These are phyloP conservation scores for Lithobates pipiens DNA, from an alignment of 2,797 vertebrate species.

Conservation along the genomic window DNA sequence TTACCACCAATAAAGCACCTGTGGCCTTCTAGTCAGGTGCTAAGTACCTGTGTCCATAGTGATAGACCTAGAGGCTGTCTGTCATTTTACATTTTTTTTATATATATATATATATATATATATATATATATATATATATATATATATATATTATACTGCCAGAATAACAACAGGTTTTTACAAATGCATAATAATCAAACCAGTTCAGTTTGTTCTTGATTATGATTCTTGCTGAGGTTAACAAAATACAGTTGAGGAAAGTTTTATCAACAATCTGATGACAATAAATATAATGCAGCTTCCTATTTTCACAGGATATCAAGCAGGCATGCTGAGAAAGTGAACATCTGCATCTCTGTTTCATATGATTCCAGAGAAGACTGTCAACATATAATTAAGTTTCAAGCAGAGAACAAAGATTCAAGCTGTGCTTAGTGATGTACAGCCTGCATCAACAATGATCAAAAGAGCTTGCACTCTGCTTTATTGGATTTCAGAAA, in stretches of 20 bases:
- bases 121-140: too few relatives aligned
- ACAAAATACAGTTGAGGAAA: conserved; percentile 55
- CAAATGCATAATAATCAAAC: conserved; percentile 36
- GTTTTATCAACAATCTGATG: conserved; percentile 44
- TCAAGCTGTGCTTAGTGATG: conserved; percentile 7
- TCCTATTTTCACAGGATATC: conserved; percentile 28
- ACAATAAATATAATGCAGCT: conserved; percentile 39
- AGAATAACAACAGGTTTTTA: neutral
- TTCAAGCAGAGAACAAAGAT: conserved; percentile 22
- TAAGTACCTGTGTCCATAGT: too few relatives aligned
- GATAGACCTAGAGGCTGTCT: too few relatives aligned
- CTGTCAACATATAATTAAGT: conserved; percentile 20
- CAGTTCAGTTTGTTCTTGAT: neutral
- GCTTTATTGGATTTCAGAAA: neutral
- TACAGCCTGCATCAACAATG: neutral
- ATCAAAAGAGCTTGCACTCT: conserved; percentile 8
- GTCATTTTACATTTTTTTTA: too few relatives aligned
- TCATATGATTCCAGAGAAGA: conserved; percentile 12
- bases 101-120: too few relatives aligned
- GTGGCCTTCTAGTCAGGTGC: too few relatives aligned
- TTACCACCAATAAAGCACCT: too few relatives aligned
- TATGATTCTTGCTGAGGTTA: conserved; percentile 41
- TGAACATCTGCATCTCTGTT: conserved; percentile 44
- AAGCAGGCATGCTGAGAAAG: conserved; percentile 27
- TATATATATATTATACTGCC: too few relatives aligned